Conservation (phyloP, 2,888 invertebrate genomes). For the Protophormia terraenovae region DNA sequence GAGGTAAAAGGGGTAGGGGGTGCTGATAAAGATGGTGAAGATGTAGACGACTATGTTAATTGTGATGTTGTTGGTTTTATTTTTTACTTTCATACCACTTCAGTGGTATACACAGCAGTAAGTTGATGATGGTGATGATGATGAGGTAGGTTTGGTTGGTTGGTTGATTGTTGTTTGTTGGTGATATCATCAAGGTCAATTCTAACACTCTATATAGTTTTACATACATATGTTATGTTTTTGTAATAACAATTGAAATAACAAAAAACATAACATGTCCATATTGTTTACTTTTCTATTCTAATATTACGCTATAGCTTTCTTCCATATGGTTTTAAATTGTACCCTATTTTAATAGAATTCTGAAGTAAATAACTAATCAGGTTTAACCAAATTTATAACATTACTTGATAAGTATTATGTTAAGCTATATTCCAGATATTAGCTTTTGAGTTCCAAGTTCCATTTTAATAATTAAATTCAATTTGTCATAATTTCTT, state of each 20-base stretch:
- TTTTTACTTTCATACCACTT: neutral
- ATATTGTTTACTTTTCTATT: neutral
- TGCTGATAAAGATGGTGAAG: neutral
- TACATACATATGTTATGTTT: neutral
- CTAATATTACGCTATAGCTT: neutral
- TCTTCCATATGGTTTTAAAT: neutral
- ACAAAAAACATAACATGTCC: neutral
- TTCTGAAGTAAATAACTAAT: too few species aligned
- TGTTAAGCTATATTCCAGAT: too few species aligned
- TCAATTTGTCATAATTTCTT: too few species aligned
- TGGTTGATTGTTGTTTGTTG: slow-evolving; percentile 9
- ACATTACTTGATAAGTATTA: too few species aligned
- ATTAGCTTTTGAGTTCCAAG: too few species aligned
- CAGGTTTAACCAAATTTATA: too few species aligned
- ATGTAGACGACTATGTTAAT: neutral
- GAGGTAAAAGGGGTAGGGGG: neutral
- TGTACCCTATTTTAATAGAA: neutral
- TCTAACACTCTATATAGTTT: neutral
- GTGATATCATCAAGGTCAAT: slow-evolving; percentile 66
- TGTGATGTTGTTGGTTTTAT: neutral
- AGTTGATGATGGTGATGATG: neutral
- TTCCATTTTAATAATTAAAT: too few species aligned
- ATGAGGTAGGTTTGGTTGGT: too few species aligned
- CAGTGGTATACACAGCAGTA: neutral
- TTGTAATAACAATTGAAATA: neutral